A percentile compares a stretch with the other conserved stretches of the same genome.
Evolutionary conservation across 2,797 vertebrate genomes (phyloP).

Genomic region (Lacerta viridis): DNA sequence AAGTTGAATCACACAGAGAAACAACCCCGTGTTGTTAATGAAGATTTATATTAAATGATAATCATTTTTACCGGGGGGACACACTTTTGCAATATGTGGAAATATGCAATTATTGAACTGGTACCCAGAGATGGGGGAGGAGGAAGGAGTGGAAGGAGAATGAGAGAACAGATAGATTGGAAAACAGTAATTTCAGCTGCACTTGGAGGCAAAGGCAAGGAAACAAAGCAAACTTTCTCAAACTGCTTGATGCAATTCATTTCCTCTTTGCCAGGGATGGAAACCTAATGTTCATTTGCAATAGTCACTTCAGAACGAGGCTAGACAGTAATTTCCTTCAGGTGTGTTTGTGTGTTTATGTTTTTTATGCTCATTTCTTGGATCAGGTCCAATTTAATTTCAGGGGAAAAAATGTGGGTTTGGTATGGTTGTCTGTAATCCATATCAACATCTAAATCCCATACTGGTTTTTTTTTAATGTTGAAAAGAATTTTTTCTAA

Average conservation of each 20-base stretch:
- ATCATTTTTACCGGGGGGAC: neutral
- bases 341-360: neutral
- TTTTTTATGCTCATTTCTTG: neutral
- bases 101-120: constrained; percentile 17
- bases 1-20: neutral
- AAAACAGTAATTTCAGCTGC: constrained; percentile 19
- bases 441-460: constrained; percentile 11
- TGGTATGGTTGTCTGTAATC: neutral
- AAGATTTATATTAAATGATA: constrained; percentile 16
- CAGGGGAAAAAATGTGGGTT: neutral
- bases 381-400: constrained; percentile 26
- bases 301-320: constrained; percentile 7
- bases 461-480: neutral
- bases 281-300: constrained; percentile 9
- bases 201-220: constrained; percentile 17
- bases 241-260: neutral
- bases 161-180: neutral
- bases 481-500: neutral
- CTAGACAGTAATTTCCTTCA: constrained; percentile 11
- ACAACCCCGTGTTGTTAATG: constrained; percentile 1
- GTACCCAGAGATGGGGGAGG: neutral
- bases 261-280: constrained; percentile 28
- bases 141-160: neutral
- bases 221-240: constrained; percentile 23
- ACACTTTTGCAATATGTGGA: neutral